Base-by-base conservation (phyloP, 2,888 invertebrate genomes). In the Noctua fimbriata region DNA sequence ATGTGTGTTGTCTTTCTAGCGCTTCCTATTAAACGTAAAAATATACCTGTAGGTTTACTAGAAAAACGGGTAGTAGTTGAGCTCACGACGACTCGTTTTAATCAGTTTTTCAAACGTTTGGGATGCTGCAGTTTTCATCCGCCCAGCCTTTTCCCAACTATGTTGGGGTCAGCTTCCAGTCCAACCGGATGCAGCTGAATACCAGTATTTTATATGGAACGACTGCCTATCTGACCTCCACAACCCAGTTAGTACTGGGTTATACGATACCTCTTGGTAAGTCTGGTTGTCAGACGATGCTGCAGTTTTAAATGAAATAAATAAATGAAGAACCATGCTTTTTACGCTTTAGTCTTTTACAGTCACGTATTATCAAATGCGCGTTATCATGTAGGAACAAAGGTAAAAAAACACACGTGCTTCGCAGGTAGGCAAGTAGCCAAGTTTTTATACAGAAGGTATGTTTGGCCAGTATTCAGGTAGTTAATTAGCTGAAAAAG, bases 401-500 rank as follows among this genome's bases (percentile, higher is more conserved):
- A 28, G 7, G 16, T 63, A 18, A n/a, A n/a, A 28, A 67, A 49
- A 28, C n/a, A 63, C 14, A 55, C 24, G 24, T 65, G 24, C 41
- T 44, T 60, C 10, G 18, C 47, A 60, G 2, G 36, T 73, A 73
- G 69, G 77, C 69, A 77, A 60, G 28, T 52, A 52, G 77, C 58
- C 73, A 77, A 66, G 36, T 66, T 77, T 65, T 55, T 55, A 10
- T 44, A 65, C 28, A 63, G 16, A 18, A 41, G 16, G 2, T 14
- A 28, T 28, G 21, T 47, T 21, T 55, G 63, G 55, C 55, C 16
- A 60, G 72, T 14, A 16, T 76, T 76, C 69, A 69, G 41, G 72
- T 69, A 49, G n/a, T 60, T 73, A 58, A 49, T 76, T 81, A 69
- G 18, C 47, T 58, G 32, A 63, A 77, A 58, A 73, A 10, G 9